These are phyloP conservation scores for Callorhinus ursinus DNA, from an alignment of 2,113 vertebrate species.

Conservation along the genomic window DNA sequence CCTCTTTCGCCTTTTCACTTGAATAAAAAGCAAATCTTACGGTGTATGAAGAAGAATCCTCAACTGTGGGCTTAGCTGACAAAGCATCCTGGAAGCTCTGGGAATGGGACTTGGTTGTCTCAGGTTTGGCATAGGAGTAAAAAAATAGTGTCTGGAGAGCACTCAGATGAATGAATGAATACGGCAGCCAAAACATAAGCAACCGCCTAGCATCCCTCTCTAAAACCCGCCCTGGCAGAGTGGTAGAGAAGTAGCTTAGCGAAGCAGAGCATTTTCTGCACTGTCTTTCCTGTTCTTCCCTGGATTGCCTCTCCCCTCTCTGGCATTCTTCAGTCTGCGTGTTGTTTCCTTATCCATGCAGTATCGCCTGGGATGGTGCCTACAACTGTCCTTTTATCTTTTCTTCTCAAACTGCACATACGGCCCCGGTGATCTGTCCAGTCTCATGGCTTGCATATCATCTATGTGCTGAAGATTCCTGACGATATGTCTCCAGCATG, in stretches of 20 bases:
- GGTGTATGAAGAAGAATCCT: not conserved
- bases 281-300: not conserved
- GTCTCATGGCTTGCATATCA: not conserved
- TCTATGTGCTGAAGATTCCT: not conserved
- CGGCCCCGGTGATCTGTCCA: not conserved
- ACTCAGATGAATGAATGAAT: not conserved
- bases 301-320: not conserved
- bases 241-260: not conserved
- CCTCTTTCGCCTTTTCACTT: not conserved
- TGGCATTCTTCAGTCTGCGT: not conserved
- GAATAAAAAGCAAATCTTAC: not conserved
- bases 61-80: not conserved
- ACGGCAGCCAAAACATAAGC: not conserved
- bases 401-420: not conserved
- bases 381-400: not conserved
- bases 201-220: not conserved
- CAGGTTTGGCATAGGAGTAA: not conserved
- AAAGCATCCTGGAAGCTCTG: not conserved
- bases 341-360: not conserved
- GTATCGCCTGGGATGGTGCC: not conserved
- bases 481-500: not conserved
- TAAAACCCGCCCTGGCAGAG: not conserved
- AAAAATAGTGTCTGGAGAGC: not conserved
- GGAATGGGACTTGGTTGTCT: not conserved
- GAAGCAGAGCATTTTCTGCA: not conserved